Conservation (phyloP, 2,888 invertebrate species). For the Apotomis betuletana region DNA sequence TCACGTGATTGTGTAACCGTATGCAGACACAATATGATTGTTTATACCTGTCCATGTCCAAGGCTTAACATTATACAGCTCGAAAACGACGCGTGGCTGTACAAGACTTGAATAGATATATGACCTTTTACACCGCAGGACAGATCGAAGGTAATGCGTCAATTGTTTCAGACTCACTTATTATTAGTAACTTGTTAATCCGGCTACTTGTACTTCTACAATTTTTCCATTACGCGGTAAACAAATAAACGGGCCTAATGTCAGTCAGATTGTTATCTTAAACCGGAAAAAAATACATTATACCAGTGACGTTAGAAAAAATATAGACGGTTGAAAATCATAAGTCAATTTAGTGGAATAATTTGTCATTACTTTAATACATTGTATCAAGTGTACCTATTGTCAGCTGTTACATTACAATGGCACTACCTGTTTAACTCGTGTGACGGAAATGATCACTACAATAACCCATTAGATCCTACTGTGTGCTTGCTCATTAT, state of each 20-base stretch:
- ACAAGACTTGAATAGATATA: not conserved
- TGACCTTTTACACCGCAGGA: not conserved
- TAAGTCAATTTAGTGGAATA: conserved; percentile 31
- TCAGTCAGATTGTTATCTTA: conserved; percentile 55
- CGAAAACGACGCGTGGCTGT: not conserved
- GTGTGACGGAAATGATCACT: conserved; percentile 38
- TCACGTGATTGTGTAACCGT: conserved; percentile 30
- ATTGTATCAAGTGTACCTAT: conserved; percentile 31
- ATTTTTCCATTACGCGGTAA: conserved; percentile 49
- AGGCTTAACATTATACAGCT: conserved; percentile 14
- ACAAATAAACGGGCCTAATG: conserved; percentile 9
- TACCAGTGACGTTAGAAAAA: conserved; percentile 48
- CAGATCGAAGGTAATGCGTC: conserved; percentile 20
- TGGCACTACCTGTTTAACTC: conserved; percentile 38
- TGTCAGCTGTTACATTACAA: conserved; percentile 40
- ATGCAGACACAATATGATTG: conserved; percentile 31
- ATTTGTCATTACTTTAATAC: conserved; percentile 44
- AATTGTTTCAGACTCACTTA: conserved; percentile 33
- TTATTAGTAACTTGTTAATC: conserved; percentile 49
- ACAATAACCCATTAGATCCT: conserved; percentile 38
- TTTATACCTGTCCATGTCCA: conserved; percentile 21
- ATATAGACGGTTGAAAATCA: conserved; percentile 49
- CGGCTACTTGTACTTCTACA: conserved; percentile 55
- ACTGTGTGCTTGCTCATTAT: conserved; percentile 27
- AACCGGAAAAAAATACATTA: conserved; percentile 52